Percentiles rank a stretch among this genome's conserved stretches.
Conservation (phyloP, 2,888 invertebrate genomes). For the Biston stratarius region DNA sequence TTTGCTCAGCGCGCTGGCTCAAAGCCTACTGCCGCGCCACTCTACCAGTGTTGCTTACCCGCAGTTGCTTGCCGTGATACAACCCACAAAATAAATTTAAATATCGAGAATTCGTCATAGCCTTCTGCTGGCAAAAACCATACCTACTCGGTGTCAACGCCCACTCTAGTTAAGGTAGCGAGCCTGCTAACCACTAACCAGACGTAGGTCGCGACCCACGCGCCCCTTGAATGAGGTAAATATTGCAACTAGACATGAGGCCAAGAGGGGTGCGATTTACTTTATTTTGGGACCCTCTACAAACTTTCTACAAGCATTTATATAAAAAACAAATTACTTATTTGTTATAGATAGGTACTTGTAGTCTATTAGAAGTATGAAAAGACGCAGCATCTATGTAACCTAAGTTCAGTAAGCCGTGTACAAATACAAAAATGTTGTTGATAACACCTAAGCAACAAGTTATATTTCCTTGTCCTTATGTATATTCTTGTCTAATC, state of each 20-base stretch:
- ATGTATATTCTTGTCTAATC: too few species aligned
- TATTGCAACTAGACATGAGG: constrained; percentile 46
- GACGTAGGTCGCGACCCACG: constrained; percentile 72
- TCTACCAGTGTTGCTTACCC: constrained; percentile 45
- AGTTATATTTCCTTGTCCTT: too few species aligned
- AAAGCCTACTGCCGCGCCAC: constrained; percentile 67
- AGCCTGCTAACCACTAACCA: constrained; percentile 65
- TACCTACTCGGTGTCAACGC: constrained; percentile 79
- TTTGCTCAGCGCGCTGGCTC: constrained; percentile 67
- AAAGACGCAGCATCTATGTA: too few species aligned
- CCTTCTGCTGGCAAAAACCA: constrained; percentile 77
- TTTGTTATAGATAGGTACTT: not conserved
- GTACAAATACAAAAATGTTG: too few species aligned
- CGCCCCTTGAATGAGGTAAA: constrained; percentile 49
- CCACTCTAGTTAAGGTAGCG: constrained; percentile 67
- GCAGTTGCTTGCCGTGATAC: constrained; percentile 51
- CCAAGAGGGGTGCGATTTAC: constrained; percentile 29
- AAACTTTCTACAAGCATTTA: constrained; percentile 10
- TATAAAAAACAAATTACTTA: not conserved
- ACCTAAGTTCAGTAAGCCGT: too few species aligned
- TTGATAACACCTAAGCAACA: too few species aligned
- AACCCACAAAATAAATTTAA: constrained; percentile 73
- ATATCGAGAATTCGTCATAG: constrained; percentile 78
- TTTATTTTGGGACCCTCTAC: constrained; percentile 10
- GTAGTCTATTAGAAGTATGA: too few species aligned